These are phyloP conservation scores for Syrrhaptes paradoxus DNA, from an alignment of 2,113 vertebrate genomes.

Conservation along the genomic window DNA sequence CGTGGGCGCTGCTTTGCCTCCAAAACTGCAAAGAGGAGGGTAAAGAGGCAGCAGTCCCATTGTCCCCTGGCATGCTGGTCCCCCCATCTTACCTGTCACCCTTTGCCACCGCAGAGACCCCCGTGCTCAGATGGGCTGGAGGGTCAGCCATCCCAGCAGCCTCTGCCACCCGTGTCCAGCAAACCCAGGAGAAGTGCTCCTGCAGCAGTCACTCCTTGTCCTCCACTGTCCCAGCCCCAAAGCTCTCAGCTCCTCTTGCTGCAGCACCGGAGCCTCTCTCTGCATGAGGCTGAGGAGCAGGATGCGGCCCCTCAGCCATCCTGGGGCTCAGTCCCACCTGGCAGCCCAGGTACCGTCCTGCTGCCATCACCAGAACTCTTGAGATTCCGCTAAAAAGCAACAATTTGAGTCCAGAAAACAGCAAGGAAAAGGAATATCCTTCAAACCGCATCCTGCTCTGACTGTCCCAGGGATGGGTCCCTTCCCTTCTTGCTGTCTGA, in stretches of 20 bases:
- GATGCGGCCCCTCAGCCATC: rapidly evolving
- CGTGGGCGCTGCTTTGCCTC: neutral
- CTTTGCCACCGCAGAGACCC: rapidly evolving
- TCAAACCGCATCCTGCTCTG: rapidly evolving
- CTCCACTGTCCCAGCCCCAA: neutral
- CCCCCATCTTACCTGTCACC: neutral
- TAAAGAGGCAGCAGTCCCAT: neutral
- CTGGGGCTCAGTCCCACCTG: neutral
- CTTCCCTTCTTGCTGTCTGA: neutral
- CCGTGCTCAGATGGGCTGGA: rapidly evolving
- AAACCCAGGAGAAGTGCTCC: neutral
- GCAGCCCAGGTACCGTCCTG: neutral
- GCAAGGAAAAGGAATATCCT: neutral
- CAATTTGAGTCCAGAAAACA: neutral
- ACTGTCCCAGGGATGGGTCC: neutral
- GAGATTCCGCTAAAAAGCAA: neutral
- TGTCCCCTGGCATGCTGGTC: rapidly evolving
- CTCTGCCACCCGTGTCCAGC: rapidly evolving
- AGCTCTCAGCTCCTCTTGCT: neutral
- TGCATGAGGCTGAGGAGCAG: rapidly evolving
- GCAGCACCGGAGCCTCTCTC: neutral
- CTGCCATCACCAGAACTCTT: neutral
- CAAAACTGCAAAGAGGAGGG: neutral
- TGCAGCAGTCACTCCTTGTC: rapidly evolving
- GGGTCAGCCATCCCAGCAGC: rapidly evolving